Evolutionary conservation across 2,113 vertebrate genomes (phyloP).

Genomic region (Atrichornis clamosus): DNA sequence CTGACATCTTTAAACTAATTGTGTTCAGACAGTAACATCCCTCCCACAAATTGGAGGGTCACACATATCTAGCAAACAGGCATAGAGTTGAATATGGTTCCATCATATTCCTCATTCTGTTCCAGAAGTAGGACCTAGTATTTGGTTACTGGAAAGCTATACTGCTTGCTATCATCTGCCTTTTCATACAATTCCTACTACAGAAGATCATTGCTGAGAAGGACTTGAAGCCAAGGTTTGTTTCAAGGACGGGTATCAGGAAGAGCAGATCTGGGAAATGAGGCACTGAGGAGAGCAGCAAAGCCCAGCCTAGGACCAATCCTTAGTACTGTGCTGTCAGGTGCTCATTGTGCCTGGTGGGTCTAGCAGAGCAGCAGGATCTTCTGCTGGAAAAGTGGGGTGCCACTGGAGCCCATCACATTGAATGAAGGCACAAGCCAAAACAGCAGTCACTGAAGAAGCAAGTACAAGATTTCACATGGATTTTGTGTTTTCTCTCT

Average conservation of each 20-base stretch:
- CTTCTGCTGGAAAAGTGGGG: not conserved
- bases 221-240: not conserved
- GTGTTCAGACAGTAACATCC: not conserved
- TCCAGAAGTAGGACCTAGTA: not conserved
- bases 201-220: not conserved
- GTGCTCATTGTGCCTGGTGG: not conserved
- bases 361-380: not conserved
- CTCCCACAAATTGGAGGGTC: not conserved
- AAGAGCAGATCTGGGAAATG: not conserved
- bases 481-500: not conserved
- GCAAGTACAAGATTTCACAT: not conserved
- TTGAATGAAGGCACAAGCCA: not conserved
- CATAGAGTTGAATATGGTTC: not conserved
- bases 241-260: not conserved
- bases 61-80: not conserved
- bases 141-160: not conserved
- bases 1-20: not conserved
- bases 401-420: not conserved
- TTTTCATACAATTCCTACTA: not conserved
- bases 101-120: not conserved
- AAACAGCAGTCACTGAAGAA: not conserved
- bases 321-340: not conserved
- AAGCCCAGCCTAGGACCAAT: not conserved
- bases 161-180: constrained; percentile 40
- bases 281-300: not conserved